Base-by-base conservation (phyloP, 1,140 invertebrate species). In the Drosophila setifemur region DNA sequence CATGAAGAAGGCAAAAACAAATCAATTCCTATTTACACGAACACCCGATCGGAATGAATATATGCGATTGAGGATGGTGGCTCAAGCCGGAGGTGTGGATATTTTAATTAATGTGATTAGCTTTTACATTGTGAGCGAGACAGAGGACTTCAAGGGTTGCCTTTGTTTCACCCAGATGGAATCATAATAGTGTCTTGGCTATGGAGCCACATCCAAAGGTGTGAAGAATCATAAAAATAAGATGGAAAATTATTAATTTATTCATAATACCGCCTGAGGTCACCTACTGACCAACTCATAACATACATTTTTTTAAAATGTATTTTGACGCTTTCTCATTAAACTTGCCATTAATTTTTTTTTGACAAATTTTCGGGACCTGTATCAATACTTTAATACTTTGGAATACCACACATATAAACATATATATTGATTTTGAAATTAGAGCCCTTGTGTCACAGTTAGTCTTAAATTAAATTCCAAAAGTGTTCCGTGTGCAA, bases 101-200 rank as follows among this genome's bases (percentile, higher is more conserved):
- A 83, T 85, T 74, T 83, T 83, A n/a, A 83, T 85, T 78, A 78
- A 73, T 61, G 66, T 82, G 75, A 85, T 83, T 78, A 85, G 63
- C 78, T 48, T 64, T 53, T 49, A 49, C 69, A 78, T 74, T 83
- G 73, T 73, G 45, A n/a, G 12, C 33, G 19, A 14, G 21, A 39
- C 49, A 6, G 50, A 28, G 43, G 40, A 54, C 54, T 48, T 39
- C 45, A 60, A 66, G 39, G 55, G 31, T 26, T 3, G 12, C 45
- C 60, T 63, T 64, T 64, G 61, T 64, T 49, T 64, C 12, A 42
- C 25, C 14, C 18, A 37, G 60, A 64, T 61, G 57, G 44, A 61
- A 61, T 61, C 57, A 58, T 61, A 61, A 61, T 61, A 42, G 21
- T 25, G 35, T 26, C 40, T 23, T 28, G 25, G n/a, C n/a, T n/a